phyloP scores from a whole-genome alignment of 2,797 vertebrate genomes.

The Champsocephalus gunnari region DNA sequence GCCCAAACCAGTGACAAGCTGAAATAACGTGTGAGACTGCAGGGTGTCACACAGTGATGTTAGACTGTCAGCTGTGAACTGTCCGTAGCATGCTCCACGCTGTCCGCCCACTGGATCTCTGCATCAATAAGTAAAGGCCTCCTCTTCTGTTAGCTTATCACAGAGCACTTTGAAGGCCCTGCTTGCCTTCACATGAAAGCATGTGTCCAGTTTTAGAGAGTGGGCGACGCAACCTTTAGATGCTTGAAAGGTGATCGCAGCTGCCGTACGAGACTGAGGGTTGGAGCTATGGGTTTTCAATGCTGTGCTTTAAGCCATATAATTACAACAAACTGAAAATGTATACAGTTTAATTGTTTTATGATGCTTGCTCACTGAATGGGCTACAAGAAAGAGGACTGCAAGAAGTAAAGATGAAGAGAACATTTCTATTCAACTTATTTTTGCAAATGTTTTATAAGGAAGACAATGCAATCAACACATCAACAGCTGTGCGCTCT shows the following conservation, averaged over 20 bases:
- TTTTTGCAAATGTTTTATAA: slow-evolving; percentile 4
- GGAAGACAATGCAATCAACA: background rate
- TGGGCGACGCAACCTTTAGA: slow-evolving; percentile 43
- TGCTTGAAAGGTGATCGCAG: slow-evolving; percentile 61
- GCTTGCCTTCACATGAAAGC: slow-evolving; percentile 59
- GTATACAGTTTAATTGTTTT: background rate
- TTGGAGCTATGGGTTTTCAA: background rate
- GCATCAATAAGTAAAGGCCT: slow-evolving; percentile 70
- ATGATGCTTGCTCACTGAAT: background rate
- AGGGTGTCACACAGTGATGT: background rate
- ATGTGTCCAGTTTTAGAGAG: slow-evolving; percentile 33
- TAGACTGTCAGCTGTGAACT: slow-evolving; percentile 13
- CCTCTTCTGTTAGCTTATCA: slow-evolving; percentile 41
- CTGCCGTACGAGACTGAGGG: background rate
- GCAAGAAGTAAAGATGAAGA: background rate
- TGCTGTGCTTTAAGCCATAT: background rate
- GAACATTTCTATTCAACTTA: background rate
- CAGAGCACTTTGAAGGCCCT: slow-evolving; percentile 59
- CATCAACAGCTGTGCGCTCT: too few relatives aligned
- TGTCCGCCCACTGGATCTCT: slow-evolving; percentile 13
- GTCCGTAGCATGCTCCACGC: background rate
- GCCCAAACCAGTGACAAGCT: background rate
- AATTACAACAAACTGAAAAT: background rate
- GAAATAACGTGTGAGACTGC: slow-evolving; percentile 3
- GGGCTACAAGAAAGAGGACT: background rate